Evolutionary conservation across 2,113 vertebrate species (phyloP).

Genomic region (Gymnarchus niloticus): DNA sequence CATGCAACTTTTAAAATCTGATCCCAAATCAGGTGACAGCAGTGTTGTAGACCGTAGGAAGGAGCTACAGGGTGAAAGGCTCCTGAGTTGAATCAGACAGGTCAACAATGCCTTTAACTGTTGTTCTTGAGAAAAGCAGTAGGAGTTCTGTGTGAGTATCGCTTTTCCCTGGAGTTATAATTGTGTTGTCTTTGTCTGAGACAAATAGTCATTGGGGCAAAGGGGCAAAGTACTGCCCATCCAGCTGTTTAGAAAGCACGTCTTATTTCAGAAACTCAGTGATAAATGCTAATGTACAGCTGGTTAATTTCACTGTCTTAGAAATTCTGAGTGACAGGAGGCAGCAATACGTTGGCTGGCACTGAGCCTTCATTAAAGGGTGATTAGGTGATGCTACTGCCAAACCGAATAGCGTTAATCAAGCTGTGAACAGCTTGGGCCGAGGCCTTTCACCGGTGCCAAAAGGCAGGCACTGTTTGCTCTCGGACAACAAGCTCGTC

Average conservation of each 20-base stretch:
- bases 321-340: conserved; percentile 1
- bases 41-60: not conserved
- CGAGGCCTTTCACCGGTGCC: conserved; percentile 7
- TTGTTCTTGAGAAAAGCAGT: not conserved
- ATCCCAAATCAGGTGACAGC: not conserved
- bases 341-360: not conserved
- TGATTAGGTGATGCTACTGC: conserved; percentile 1
- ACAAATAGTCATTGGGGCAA: not conserved
- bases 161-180: not conserved
- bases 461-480: not conserved
- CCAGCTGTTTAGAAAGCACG: not conserved
- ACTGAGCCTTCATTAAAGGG: not conserved
- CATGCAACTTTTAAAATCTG: not conserved
- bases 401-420: conserved; percentile 19
- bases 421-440: conserved; percentile 5
- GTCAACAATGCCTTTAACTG: not conserved
- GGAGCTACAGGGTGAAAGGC: not conserved
- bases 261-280: not conserved
- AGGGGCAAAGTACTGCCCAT: not conserved
- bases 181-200: not conserved
- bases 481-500: not conserved
- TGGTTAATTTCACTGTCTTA: not conserved
- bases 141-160: not conserved
- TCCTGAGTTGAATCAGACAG: not conserved
- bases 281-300: not conserved